Evolutionary conservation across 2,113 vertebrate genomes (phyloP), one percentile per base, ranked within the genome.

Genomic region (Clarias macrocephalus): DNA sequence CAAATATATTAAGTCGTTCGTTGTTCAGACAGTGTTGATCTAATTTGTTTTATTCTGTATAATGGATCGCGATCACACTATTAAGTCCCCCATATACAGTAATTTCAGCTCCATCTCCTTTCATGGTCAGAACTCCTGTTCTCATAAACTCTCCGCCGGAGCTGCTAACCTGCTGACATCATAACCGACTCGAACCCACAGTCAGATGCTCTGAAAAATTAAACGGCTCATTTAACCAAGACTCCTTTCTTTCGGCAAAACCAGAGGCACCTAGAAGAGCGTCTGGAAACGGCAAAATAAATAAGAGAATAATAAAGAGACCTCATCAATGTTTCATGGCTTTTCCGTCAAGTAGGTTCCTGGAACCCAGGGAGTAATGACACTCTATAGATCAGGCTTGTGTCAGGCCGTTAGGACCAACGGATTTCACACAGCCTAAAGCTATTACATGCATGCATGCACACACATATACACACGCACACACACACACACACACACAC

Each of bases 241-340:
- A 91, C 91, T 91, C 85, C 85, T 92, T 91, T 91, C 87, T 3
- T 92, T 92, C 92, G 89, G 60, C 63, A 88, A 85, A 83, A 85
- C 90, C 86, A 88, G 84, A 76, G 63, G 28, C 48, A 48, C 48
- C 48, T 48, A 48, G 7, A 48, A 48, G 48, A 48, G 75, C 52
- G 62, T 37, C 48, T 6, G 7, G 63, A 19, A 60, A 85, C 15
- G 84, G 57, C 93, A 95, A 94, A 85, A 95, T 86, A 87, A 91
- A 88, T 80, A 75, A 82, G 72, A 70, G 66, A 94, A 95, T 94
- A 95, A 96, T 96, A 95, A 93, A 91, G 91, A 91, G 94, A 96
- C 95, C 96, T 95, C 95, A 96, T 96, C 95, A 95, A 96, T 96
- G 95, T 97, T 96, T 96, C 95, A 96, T 96, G 95, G 95, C 95